Evolutionary conservation across 2,797 vertebrate species (phyloP).

Genomic region (Monodelphis domestica): DNA sequence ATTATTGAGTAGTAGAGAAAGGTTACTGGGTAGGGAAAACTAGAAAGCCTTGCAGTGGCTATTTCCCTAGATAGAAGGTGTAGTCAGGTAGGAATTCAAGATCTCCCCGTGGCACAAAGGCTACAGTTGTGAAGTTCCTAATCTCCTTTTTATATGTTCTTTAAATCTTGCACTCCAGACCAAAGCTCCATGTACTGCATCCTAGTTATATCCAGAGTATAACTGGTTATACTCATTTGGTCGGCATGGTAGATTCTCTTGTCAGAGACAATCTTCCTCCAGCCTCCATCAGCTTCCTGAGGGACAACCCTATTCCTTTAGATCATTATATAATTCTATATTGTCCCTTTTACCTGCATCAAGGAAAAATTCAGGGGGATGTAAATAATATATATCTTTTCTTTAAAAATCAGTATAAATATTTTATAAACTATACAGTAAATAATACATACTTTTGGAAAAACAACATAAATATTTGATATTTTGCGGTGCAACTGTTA

Average conservation of each 20-base stretch:
- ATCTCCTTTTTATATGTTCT: neutral
- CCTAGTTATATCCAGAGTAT: neutral
- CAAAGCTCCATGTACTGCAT: neutral
- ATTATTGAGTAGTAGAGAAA: neutral
- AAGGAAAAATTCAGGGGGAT: constrained; percentile 56
- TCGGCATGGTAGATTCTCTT: neutral
- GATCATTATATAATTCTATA: constrained; percentile 15
- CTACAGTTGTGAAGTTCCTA: neutral
- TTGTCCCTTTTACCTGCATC: constrained; percentile 71
- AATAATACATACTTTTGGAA: constrained; percentile 78
- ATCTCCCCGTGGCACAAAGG: neutral
- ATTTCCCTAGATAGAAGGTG: neutral
- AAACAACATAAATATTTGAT: constrained; percentile 78
- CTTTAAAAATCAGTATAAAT: constrained; percentile 74
- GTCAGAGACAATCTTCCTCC: neutral
- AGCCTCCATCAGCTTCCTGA: constrained; percentile 58
- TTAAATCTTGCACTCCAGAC: neutral
- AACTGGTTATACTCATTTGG: neutral
- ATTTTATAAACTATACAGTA: constrained; percentile 72
- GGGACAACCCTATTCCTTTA: constrained; percentile 38
- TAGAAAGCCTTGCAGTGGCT: neutral
- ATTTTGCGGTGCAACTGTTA: constrained; percentile 67
- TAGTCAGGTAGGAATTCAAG: neutral
- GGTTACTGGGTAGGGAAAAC: neutral
- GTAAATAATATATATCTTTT: constrained; percentile 76